phyloP scores from a whole-genome alignment of 2,113 vertebrate species.

The Coreoperca whiteheadi region DNA sequence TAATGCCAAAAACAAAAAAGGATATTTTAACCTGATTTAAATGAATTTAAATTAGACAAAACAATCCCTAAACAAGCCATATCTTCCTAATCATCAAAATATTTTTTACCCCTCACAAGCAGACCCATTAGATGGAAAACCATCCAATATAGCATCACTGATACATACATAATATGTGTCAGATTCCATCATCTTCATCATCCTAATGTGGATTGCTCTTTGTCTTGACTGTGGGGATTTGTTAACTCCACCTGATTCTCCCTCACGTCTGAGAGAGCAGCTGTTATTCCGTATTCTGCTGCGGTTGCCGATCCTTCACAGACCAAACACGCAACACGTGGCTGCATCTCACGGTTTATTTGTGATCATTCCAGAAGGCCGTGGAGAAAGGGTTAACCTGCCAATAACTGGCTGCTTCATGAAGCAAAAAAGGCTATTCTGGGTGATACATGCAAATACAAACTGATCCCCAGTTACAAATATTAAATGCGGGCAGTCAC shows the following conservation, averaged over 20 bases:
- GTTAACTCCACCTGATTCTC: slow-evolving; percentile 44
- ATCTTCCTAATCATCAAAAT: not conserved
- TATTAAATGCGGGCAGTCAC: not conserved
- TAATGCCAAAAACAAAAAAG: not conserved
- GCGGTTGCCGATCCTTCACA: slow-evolving; percentile 22
- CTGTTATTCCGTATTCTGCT: slow-evolving; percentile 64
- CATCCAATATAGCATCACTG: not conserved
- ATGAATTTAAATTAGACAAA: not conserved
- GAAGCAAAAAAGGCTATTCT: not conserved
- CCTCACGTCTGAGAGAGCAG: slow-evolving; percentile 23
- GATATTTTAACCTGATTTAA: not conserved
- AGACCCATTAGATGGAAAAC: not conserved
- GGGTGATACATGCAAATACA: not conserved
- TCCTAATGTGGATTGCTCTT: too few relatives aligned
- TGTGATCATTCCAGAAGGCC: slow-evolving; percentile 9
- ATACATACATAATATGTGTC: not conserved
- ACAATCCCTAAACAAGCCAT: not conserved
- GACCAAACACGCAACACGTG: slow-evolving; percentile 48
- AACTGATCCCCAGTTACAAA: not conserved
- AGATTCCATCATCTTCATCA: slow-evolving; percentile 23
- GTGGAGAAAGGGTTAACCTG: slow-evolving; percentile 12
- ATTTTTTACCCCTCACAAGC: not conserved
- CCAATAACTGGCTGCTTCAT: slow-evolving; percentile 4
- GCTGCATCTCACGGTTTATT: slow-evolving; percentile 37
- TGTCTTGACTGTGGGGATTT: slow-evolving; percentile 23